phyloP scores from a whole-genome alignment of 2,113 vertebrate genomes.

The Scolopax mira region DNA sequence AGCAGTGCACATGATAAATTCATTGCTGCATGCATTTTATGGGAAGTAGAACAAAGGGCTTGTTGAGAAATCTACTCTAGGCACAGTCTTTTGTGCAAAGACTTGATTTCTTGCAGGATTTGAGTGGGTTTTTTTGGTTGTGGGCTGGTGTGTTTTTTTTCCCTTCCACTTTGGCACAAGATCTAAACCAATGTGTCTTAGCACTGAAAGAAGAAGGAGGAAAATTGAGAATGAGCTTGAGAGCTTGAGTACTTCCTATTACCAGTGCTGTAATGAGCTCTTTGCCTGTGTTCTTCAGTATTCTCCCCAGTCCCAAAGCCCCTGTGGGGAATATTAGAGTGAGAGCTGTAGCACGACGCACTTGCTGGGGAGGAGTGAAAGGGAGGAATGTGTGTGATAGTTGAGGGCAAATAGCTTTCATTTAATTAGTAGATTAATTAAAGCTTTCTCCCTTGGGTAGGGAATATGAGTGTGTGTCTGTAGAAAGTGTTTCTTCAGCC shows the following conservation, averaged over 20 bases:
- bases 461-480: neutral
- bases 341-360: neutral
- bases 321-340: neutral
- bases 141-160: neutral
- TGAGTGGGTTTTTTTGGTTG: neutral
- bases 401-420: conserved; percentile 55
- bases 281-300: neutral
- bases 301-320: neutral
- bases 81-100: neutral
- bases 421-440: conserved; percentile 71
- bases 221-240: neutral
- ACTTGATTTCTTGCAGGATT: neutral
- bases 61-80: neutral
- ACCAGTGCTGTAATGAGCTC: neutral
- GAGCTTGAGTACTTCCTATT: neutral
- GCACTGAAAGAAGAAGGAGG: neutral
- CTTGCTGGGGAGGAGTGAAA: conserved; percentile 2
- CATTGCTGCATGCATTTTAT: neutral
- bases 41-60: neutral
- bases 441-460: conserved; percentile 52
- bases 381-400: neutral
- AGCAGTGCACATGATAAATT: neutral
- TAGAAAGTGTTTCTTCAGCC: neutral
- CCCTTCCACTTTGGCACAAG: neutral
- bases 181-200: neutral